Evolutionary conservation across 2,113 vertebrate species (phyloP), one percentile per base, ranked within the genome.

Genomic region (Eclectus roratus): DNA sequence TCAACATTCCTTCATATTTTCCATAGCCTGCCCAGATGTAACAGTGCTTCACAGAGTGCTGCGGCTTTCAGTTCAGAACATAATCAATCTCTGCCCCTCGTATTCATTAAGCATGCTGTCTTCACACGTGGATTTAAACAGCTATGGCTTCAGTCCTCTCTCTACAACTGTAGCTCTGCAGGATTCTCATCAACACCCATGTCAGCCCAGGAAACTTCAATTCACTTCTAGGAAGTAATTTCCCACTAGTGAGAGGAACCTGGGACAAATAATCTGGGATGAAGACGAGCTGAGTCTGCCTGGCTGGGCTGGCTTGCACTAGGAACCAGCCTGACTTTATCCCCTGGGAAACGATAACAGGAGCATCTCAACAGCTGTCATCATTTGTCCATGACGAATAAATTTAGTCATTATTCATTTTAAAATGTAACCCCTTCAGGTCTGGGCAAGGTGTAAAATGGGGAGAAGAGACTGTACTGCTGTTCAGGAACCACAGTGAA

Each of bases 1-100:
- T 98, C 97, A 98, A 97, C 98, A 98, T 97, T 94, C 93, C 96
- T 97, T 97, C 97, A 97, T 98, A 92, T 89, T 97, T 97, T 97
- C 94, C 91, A 96, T 94, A 89, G 93, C 94, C 50, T 93, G 85
- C 80, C 85, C 93, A 96, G 95, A 96, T 64, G 85, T 88, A 94
- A 85, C 52, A 55, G 93, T 90, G 89, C 85, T 97, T 97, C 87
- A 87, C 58, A 55, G 77, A 79, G 72, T 39, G 90, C 90, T 47
- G 88, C 61, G 0, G 94, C 81, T 94, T 94, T 96, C 95, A 95
- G 85, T 77, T 88, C 92, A 65, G 24, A 80, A 71, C 68, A 69
- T 77, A 84, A 95, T 93, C 94, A 94, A 95, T 97, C 94, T 90
- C 24, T 83, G 94, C 96, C 82, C 95, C 87, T 84, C 17, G 60